These are phyloP conservation scores for Thalassaphorura encarpata DNA, from an alignment of 1,140 invertebrate species.

Conservation along the genomic window DNA sequence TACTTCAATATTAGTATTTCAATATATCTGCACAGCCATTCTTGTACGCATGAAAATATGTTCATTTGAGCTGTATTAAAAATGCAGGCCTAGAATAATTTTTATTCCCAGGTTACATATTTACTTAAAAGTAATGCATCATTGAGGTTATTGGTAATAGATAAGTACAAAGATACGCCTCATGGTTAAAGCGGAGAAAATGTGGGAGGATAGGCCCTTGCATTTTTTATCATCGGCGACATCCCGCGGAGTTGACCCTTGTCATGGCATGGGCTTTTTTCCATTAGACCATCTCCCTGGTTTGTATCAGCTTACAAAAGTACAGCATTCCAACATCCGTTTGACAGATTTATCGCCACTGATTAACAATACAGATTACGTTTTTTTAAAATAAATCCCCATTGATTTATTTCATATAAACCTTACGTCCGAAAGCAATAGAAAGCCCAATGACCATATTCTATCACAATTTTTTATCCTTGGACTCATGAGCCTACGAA, in stretches of 20 bases:
- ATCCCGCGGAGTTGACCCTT: constrained; percentile 35
- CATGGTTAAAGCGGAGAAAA: constrained; percentile 16
- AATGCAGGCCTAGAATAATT: no score
- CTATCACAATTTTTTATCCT: not conserved
- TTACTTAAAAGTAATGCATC: not conserved
- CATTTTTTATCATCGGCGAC: constrained; percentile 32
- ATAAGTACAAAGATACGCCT: not conserved
- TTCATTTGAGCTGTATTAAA: no score
- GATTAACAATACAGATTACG: constrained; percentile 34
- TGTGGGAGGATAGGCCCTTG: constrained; percentile 31
- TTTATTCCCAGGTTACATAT: no score
- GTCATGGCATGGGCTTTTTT: constrained; percentile 32
- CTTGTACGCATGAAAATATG: no score
- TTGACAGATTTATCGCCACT: constrained; percentile 35
- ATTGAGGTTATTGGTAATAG: constrained; percentile 24
- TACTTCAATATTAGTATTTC: no score
- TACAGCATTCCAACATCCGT: constrained; percentile 34
- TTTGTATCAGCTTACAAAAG: constrained; percentile 34
- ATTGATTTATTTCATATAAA: constrained; percentile 34
- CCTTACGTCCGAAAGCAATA: constrained; percentile 14
- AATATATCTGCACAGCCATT: no score
- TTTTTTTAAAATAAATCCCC: constrained; percentile 35
- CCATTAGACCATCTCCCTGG: constrained; percentile 26
- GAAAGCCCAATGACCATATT: constrained; percentile 29
- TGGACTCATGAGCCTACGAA: not conserved